Percentiles rank a stretch among this genome's conserved stretches.
These are phyloP conservation scores for Phortica variegata DNA, from an alignment of 1,140 invertebrate genomes.

Conservation along the genomic window DNA sequence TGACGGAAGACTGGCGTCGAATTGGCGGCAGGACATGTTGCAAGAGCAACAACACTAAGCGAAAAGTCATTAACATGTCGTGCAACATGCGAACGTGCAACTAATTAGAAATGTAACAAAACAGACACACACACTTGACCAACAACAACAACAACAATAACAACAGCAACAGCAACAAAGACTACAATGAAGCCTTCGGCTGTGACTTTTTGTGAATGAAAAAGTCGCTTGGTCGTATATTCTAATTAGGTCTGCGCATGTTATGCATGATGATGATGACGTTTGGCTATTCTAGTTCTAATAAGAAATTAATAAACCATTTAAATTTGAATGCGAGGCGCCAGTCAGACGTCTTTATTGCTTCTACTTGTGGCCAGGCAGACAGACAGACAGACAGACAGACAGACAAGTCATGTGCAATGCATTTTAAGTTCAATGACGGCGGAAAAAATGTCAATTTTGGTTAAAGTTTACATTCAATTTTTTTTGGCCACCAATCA, in stretches of 20 bases:
- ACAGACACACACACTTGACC: conserved; percentile 2
- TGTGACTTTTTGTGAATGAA: too few species aligned
- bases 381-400: background rate
- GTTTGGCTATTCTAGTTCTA: too few species aligned
- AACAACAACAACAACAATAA: too few species aligned
- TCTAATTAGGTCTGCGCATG: too few species aligned
- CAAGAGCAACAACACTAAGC: background rate
- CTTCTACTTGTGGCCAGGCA: conserved; percentile 13
- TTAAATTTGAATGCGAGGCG: conserved; percentile 42
- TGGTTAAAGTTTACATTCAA: too few species aligned
- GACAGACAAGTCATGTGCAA: conserved; percentile 8
- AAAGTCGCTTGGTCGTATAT: too few species aligned
- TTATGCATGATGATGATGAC: too few species aligned
- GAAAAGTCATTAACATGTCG: conserved; percentile 35
- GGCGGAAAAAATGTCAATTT: conserved; percentile 11
- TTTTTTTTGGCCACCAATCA: conserved; percentile 12
- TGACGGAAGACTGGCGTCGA: conserved; percentile 13
- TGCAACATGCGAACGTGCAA: conserved; percentile 34
- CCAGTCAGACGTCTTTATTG: conserved; percentile 51
- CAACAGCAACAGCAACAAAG: too few species aligned
- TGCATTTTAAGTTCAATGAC: conserved; percentile 41
- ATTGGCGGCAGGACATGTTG: conserved; percentile 46
- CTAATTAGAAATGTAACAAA: conserved; percentile 49
- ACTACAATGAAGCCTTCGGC: too few species aligned
- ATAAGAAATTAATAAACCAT: too few species aligned